A percentile compares a stretch with the other conserved stretches of the same genome.
Conservation (phyloP, 2,888 invertebrate species). For the Tiphia femorata region DNA sequence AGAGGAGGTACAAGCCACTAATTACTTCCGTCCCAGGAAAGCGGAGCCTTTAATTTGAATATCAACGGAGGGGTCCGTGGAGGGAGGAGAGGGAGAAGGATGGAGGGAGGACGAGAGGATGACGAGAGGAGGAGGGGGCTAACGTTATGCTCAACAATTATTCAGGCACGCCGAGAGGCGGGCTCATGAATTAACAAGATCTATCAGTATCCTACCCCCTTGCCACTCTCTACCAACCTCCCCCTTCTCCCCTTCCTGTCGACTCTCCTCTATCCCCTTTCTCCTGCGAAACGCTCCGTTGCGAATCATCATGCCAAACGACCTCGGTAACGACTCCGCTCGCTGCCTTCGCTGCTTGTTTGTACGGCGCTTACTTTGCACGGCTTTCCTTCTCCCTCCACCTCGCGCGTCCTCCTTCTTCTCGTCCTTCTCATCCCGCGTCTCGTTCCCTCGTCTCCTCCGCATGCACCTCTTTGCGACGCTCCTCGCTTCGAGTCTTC, state of each 20-base stretch:
- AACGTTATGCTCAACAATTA: constrained; percentile 59
- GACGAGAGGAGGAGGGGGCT: neutral
- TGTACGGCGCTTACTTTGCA: constrained; percentile 61
- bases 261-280: constrained; percentile 12
- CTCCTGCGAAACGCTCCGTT: constrained; percentile 35
- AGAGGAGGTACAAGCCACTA: constrained; percentile 26
- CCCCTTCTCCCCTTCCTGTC: constrained; percentile 6
- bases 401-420: constrained; percentile 2
- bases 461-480: constrained; percentile 4
- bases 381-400: constrained; percentile 18
- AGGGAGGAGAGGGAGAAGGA: constrained; percentile 9
- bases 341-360: constrained; percentile 43
- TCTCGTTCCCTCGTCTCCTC: constrained; percentile 23
- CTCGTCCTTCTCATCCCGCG: constrained; percentile 11
- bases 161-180: constrained; percentile 48
- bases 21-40: constrained; percentile 45
- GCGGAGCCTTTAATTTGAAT: constrained; percentile 55
- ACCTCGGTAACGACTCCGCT: constrained; percentile 50
- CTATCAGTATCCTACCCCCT: constrained; percentile 47
- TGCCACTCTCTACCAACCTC: constrained; percentile 42
- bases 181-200: constrained; percentile 60
- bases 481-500: constrained; percentile 43
- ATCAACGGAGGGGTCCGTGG: constrained; percentile 31
- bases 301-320: constrained; percentile 51
- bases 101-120: constrained; percentile 6